A percentile compares a stretch with the other conserved stretches of the same genome.
phyloP scores from a whole-genome alignment of 2,888 invertebrate genomes.

The Pseudococcus viburni region DNA sequence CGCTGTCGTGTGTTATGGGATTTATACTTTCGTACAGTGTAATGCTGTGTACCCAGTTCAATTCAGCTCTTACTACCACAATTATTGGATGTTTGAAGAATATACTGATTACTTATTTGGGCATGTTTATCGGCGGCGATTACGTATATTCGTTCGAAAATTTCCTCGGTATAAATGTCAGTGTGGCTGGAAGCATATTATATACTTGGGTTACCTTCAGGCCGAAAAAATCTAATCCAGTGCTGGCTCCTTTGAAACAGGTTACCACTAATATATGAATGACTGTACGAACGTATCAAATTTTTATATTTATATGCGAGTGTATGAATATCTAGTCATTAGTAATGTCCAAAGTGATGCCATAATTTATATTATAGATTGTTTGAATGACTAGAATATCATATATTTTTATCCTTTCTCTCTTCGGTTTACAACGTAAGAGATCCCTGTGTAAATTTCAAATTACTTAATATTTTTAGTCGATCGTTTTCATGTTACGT shows the following conservation, averaged over 20 bases:
- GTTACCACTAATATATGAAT: constrained; percentile 52
- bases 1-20: constrained; percentile 95
- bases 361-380: constrained; percentile 32
- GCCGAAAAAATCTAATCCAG: constrained; percentile 69
- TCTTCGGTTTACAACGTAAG: not conserved
- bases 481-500: too few species aligned
- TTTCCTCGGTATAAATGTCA: constrained; percentile 96
- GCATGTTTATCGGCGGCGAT: constrained; percentile 98
- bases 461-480: not conserved
- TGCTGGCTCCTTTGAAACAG: constrained; percentile 38
- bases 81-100: constrained; percentile 99
- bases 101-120: constrained; percentile 95
- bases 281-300: not conserved
- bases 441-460: not conserved
- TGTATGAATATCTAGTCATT: constrained; percentile 49
- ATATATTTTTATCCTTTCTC: constrained; percentile 3
- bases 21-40: constrained; percentile 96
- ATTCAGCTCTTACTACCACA: constrained; percentile 98
- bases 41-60: constrained; percentile 94
- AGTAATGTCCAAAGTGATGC: constrained; percentile 50
- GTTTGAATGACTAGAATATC: constrained; percentile 51
- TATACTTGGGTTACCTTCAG: constrained; percentile 91
- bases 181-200: constrained; percentile 87
- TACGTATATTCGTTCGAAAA: constrained; percentile 95
- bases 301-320: constrained; percentile 21